Conservation (phyloP, 2,113 vertebrate species). For the Peromyscus maniculatus region DNA sequence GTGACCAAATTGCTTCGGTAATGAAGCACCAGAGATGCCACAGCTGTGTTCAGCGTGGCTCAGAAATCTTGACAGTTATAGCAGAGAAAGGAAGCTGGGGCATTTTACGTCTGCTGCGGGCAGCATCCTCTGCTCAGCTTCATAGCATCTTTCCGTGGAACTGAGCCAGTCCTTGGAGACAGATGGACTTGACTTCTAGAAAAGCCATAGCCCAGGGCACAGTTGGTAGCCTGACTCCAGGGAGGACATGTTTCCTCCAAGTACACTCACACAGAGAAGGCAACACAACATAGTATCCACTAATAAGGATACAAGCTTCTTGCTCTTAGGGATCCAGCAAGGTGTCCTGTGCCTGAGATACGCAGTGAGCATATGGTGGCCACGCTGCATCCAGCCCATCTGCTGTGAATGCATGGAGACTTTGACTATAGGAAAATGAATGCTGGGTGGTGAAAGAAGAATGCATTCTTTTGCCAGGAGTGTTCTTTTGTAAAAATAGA, state of each 20-base stretch:
- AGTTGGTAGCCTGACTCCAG: not conserved
- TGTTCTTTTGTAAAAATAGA: not conserved
- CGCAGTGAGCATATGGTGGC: rapidly evolving
- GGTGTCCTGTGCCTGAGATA: not conserved
- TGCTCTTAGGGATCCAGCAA: not conserved
- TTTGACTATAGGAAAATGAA: too few relatives aligned
- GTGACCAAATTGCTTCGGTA: not conserved
- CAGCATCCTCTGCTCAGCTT: not conserved
- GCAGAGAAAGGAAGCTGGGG: rapidly evolving
- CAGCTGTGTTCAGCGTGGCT: not conserved
- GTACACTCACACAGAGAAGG: not conserved
- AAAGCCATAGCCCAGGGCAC: not conserved
- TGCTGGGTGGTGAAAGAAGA: not conserved
- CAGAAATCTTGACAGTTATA: not conserved
- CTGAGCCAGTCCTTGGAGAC: not conserved
- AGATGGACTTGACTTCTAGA: not conserved
- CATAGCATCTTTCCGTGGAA: not conserved
- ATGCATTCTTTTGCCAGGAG: not conserved
- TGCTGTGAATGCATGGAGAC: too few relatives aligned
- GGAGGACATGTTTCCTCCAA: not conserved
- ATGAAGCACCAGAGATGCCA: not conserved
- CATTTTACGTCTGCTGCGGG: rapidly evolving
- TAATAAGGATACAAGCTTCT: not conserved
- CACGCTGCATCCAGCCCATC: not conserved
- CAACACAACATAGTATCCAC: not conserved